Evolutionary conservation across 1,140 invertebrate species (phyloP).

Genomic region (Colletes gigas): DNA sequence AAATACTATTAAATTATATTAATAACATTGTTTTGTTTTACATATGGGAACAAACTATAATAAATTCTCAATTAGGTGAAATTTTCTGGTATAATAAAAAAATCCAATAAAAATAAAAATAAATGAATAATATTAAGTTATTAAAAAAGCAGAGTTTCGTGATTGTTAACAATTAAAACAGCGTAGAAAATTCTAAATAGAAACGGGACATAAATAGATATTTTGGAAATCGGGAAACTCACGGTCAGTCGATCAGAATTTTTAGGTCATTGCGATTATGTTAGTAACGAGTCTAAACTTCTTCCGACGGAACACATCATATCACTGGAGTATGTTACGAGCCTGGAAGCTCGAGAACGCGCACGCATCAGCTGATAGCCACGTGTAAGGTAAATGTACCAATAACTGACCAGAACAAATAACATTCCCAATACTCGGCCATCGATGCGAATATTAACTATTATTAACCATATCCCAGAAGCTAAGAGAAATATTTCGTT

Average conservation of each 20-base stretch:
- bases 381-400: slow-evolving; percentile 53
- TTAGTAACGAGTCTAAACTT: slow-evolving; percentile 23
- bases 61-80: not conserved
- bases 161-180: not conserved
- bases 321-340: not conserved
- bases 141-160: not conserved
- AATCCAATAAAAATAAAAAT: not conserved
- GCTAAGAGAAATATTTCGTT: too few species aligned
- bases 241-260: not conserved
- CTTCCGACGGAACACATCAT: slow-evolving; percentile 41
- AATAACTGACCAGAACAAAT: not conserved
- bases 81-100: not conserved
- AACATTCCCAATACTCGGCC: too few species aligned
- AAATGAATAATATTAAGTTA: too few species aligned
- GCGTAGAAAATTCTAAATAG: too few species aligned
- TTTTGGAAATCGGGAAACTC: not conserved
- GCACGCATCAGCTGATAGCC: slow-evolving; percentile 67
- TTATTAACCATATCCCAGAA: too few species aligned
- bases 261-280: not conserved
- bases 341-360: slow-evolving; percentile 36
- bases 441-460: too few species aligned
- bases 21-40: slow-evolving; percentile 3
- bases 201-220: not conserved
- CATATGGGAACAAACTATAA: not conserved
- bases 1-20: not conserved